Conservation (phyloP, 1,140 invertebrate genomes). For the Watersipora subatra region DNA sequence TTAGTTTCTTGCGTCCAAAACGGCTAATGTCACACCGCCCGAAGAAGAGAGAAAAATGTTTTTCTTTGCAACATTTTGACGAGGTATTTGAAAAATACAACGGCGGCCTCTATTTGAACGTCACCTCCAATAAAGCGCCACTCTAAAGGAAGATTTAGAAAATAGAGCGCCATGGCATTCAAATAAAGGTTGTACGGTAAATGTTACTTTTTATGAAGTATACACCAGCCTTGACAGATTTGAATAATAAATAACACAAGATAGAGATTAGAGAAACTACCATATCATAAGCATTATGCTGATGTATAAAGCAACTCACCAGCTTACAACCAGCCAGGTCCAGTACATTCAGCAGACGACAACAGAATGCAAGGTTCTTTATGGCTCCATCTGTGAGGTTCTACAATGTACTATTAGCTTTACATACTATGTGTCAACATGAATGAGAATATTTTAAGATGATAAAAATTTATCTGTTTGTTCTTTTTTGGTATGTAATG, state of each 20-base stretch:
- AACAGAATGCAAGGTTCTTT: slow-evolving; percentile 41
- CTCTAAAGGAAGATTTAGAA: no score
- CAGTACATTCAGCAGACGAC: slow-evolving; percentile 31
- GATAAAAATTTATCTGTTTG: background rate
- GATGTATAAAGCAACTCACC: slow-evolving; percentile 18
- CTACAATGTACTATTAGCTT: slow-evolving; percentile 17
- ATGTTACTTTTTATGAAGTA: background rate
- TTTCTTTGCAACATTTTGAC: no score
- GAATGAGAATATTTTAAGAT: background rate
- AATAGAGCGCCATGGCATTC: no score
- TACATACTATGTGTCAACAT: background rate
- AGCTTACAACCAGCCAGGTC: slow-evolving; percentile 37
- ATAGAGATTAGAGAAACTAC: background rate
- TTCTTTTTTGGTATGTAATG: no score
- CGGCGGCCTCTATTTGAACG: no score
- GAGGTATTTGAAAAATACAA: no score
- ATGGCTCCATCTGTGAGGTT: slow-evolving; percentile 39
- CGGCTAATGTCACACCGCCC: no score
- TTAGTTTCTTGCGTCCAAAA: no score
- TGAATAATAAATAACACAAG: background rate
- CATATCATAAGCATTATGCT: background rate
- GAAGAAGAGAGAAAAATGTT: no score
- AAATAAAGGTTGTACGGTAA: no score
- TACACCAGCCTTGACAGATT: background rate
- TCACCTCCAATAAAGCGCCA: no score